A percentile compares a stretch with the other conserved stretches of the same genome.
Evolutionary conservation across 2,113 vertebrate species (phyloP).

Genomic region (Dromas ardeola): DNA sequence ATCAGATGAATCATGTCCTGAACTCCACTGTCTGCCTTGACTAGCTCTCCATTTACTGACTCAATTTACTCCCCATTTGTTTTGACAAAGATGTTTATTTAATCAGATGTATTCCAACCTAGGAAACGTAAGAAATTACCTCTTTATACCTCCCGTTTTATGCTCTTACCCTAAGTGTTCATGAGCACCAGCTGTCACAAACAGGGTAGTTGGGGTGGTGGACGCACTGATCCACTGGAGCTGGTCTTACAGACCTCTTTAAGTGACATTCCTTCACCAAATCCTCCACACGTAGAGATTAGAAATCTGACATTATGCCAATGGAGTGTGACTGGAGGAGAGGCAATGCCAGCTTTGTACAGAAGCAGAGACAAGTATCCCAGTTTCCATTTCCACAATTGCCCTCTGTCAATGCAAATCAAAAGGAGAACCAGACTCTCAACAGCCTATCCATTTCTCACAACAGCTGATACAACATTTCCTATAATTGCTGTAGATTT

Average conservation of each 20-base stretch:
- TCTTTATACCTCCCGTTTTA: neutral
- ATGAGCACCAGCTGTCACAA: neutral
- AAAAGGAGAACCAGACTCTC: neutral
- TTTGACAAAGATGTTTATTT: constrained; percentile 39
- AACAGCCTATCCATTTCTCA: neutral
- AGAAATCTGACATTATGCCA: neutral
- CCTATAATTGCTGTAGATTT: neutral
- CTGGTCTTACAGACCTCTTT: neutral
- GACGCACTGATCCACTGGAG: neutral
- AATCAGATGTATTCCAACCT: neutral
- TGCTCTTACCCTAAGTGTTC: neutral
- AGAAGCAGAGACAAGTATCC: neutral
- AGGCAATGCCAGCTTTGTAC: neutral
- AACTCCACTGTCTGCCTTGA: neutral
- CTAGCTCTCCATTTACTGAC: constrained; percentile 34
- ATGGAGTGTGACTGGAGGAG: neutral
- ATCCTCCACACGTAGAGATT: too few species aligned
- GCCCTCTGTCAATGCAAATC: neutral
- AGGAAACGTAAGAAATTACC: constrained; percentile 3
- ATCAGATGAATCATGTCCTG: constrained; percentile 34
- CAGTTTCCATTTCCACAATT: neutral
- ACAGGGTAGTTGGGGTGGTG: neutral
- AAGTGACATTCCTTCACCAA: neutral
- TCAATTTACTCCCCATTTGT: neutral
- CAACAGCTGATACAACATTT: neutral